These are phyloP conservation scores for Ectemnius continuus DNA, from an alignment of 2,888 invertebrate genomes.

Conservation along the genomic window DNA sequence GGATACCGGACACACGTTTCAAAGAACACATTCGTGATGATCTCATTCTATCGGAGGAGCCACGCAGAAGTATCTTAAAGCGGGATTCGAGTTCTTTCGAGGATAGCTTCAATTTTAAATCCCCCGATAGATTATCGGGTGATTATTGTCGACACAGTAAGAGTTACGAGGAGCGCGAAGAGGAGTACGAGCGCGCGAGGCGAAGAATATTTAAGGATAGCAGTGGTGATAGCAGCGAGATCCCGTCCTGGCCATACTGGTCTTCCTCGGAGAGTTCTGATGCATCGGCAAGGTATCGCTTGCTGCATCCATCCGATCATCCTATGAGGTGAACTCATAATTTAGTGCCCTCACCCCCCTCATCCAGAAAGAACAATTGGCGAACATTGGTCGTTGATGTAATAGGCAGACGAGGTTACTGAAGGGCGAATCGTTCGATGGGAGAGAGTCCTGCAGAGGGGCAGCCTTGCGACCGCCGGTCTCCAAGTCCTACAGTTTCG, in stretches of 20 bases:
- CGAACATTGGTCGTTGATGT: conserved; percentile 16
- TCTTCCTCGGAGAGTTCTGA: conserved; percentile 75
- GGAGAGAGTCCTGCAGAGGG: conserved; percentile 77
- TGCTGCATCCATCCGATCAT: conserved; percentile 73
- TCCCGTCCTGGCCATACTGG: conserved; percentile 75
- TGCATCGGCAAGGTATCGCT: conserved; percentile 70
- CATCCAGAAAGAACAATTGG: neutral
- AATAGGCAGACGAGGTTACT: conserved; percentile 75
- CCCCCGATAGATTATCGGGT: conserved; percentile 82
- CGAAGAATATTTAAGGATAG: conserved; percentile 89
- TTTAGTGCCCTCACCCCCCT: neutral
- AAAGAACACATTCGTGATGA: conserved; percentile 85
- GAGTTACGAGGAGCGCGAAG: conserved; percentile 94
- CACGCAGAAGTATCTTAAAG: conserved; percentile 89
- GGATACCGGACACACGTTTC: conserved; percentile 86
- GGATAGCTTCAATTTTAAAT: conserved; percentile 81
- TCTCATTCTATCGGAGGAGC: conserved; percentile 83
- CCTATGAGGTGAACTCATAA: conserved; percentile 63
- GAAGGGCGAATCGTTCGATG: conserved; percentile 80
- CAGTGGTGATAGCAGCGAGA: conserved; percentile 71
- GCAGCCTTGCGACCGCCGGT: conserved; percentile 80
- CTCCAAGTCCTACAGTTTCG: conserved; percentile 93
- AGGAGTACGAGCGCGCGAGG: conserved; percentile 91
- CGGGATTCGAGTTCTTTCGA: conserved; percentile 90
- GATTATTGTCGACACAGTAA: conserved; percentile 86